Base-by-base conservation (phyloP, 2,888 invertebrate species). In the Stegana nigrithorax region DNA sequence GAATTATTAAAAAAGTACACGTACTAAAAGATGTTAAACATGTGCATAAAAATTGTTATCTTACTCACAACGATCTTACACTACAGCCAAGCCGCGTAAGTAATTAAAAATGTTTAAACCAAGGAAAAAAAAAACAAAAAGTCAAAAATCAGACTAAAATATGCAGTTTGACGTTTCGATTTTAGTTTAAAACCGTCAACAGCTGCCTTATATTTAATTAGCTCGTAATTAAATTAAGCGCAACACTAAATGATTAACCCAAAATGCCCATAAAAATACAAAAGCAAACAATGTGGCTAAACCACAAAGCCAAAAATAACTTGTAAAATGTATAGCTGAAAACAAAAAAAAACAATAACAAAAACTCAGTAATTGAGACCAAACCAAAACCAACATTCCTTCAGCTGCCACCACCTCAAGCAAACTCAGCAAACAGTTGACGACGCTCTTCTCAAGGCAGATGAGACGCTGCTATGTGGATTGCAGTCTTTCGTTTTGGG, bases 211-310 rank as follows among this genome's bases (percentile, higher is more conserved):
- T n/a, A 14, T 39, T 39, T 14, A n/a, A 39, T 39, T 39, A 39
- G 39, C 12, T 17, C 5, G 14, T 39, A 39, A 39, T 39, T 39
- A 39, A 39, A 39, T 39, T 39, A 14, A 17, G 39, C 17, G n/a
- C 17, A 39, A 32, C 32, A 32, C 32, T 39, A 14, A 4, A 32
- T 12, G 32, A 10, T 32, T 32, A 32, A 32, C 14, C n/a, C 39
- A 42, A 56, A 55, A 60, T 60, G 55, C n/a, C 60, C 55, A 60
- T 51, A 50, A 60, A 36, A 44, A 45, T 21, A 23, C n/a, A 59
- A 32, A 29, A 26, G 10, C 42, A 44, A 58, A 29, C 10, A 26
- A 29, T 32, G 17, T 27, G 26, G 2, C 42, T 39, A 26, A 32
- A 59, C 47, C 47, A 45, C 47, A 59, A 60, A 60, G 45, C 29